These are phyloP conservation scores for Cephus pulcher DNA, from an alignment of 2,888 invertebrate genomes.

Conservation along the genomic window DNA sequence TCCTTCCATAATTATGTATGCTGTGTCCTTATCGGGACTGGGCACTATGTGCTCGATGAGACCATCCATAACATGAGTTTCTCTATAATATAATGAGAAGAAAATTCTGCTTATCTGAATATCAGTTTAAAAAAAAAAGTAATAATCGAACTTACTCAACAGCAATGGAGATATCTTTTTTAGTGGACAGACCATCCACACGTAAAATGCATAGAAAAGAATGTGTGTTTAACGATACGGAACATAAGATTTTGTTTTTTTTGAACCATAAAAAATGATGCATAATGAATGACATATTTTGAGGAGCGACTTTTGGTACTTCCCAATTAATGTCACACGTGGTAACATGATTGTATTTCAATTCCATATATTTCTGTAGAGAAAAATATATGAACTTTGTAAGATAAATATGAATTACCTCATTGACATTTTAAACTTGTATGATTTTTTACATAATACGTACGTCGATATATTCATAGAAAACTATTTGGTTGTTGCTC, in stretches of 20 bases:
- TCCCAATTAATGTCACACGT: constrained; percentile 48
- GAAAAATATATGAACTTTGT: constrained; percentile 15
- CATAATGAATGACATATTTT: constrained; percentile 56
- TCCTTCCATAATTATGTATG: constrained; percentile 61
- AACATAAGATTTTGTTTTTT: constrained; percentile 66
- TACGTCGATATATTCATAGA: constrained; percentile 48
- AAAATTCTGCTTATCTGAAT: not conserved
- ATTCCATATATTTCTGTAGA: constrained; percentile 43
- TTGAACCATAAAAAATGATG: constrained; percentile 73
- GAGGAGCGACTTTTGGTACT: constrained; percentile 7
- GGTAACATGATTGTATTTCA: constrained; percentile 45
- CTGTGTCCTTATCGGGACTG: constrained; percentile 44
- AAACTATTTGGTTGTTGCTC: constrained; percentile 43
- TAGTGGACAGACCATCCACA: constrained; percentile 34
- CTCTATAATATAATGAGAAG: constrained; percentile 29
- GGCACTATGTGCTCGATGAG: constrained; percentile 56
- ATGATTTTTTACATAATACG: constrained; percentile 23
- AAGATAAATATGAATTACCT: constrained; percentile 5
- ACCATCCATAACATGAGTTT: constrained; percentile 46
- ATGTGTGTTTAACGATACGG: constrained; percentile 33
- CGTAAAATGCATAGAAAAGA: constrained; percentile 48
- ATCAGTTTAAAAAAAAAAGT: constrained; percentile 3
- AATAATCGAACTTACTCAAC: constrained; percentile 38
- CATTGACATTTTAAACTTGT: not conserved
- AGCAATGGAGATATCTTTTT: constrained; percentile 29